phyloP scores from a whole-genome alignment of 1,140 invertebrate species.

The Tribolium madens region DNA sequence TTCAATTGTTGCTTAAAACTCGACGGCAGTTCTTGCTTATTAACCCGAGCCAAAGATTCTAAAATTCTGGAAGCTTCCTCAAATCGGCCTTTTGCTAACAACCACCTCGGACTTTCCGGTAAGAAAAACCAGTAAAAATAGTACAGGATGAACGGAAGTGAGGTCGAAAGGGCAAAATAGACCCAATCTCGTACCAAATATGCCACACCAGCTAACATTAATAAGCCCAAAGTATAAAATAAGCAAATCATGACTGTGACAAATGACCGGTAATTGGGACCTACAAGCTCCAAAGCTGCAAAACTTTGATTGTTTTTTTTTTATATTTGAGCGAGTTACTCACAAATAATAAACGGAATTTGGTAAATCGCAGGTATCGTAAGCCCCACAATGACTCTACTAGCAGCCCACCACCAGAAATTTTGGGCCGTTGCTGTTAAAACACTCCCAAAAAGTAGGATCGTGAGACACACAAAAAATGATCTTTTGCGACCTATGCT shows the following conservation, averaged over 20 bases:
- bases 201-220: conserved; percentile 83
- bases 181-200: conserved; percentile 88
- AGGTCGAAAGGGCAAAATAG: conserved; percentile 80
- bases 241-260: conserved; percentile 91
- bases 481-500: conserved; percentile 84
- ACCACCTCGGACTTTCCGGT: conserved; percentile 89
- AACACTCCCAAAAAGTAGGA: conserved; percentile 81
- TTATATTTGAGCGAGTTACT: conserved; percentile 65
- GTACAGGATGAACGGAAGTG: conserved; percentile 85
- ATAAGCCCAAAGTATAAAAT: conserved; percentile 88
- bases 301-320: conserved; percentile 51
- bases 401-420: conserved; percentile 85
- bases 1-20: conserved; percentile 79
- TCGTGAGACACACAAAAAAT: conserved; percentile 85
- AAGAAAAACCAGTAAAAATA: conserved; percentile 88
- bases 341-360: conserved; percentile 94
- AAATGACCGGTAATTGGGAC: conserved; percentile 90
- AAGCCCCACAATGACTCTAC: conserved; percentile 83
- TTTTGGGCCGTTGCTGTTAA: conserved; percentile 79
- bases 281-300: conserved; percentile 88
- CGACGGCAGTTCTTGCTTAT: conserved; percentile 80
- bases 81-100: conserved; percentile 81
- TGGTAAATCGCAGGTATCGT: conserved; percentile 95
- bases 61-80: conserved; percentile 84
- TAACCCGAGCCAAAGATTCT: conserved; percentile 80